Percentiles rank a stretch among this genome's conserved stretches.
Evolutionary conservation across 2,888 invertebrate genomes (phyloP).

Genomic region (Plebejus anna): DNA sequence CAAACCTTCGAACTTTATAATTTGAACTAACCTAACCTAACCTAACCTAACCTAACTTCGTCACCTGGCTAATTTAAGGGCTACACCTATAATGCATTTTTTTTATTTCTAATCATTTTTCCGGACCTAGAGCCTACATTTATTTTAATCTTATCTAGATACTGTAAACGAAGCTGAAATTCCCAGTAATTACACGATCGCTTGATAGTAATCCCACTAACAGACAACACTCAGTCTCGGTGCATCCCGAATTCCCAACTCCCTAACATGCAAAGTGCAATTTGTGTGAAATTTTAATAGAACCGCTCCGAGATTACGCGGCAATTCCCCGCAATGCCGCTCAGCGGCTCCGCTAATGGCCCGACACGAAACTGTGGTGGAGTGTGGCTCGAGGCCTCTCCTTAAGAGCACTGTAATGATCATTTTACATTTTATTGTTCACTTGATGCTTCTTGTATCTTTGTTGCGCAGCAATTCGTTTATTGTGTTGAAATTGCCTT

Average conservation of each 20-base stretch:
- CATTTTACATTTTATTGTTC: neutral
- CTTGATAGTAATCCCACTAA: neutral
- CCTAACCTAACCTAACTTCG: too few relatives aligned
- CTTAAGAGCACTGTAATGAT: neutral
- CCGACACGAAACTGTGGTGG: slow-evolving; percentile 33
- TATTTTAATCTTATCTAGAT: neutral
- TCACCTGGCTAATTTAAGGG: too few relatives aligned
- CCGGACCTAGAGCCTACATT: too few relatives aligned
- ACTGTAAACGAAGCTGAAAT: neutral
- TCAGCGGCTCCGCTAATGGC: slow-evolving; percentile 38
- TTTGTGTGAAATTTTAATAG: slow-evolving; percentile 24
- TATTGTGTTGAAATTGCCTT: too few relatives aligned
- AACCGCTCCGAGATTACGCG: slow-evolving; percentile 17
- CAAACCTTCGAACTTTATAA: too few relatives aligned
- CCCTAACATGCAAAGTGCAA: neutral
- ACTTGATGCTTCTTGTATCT: neutral
- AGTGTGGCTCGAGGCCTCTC: neutral
- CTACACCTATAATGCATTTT: too few relatives aligned
- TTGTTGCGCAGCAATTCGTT: neutral
- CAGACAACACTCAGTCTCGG: neutral
- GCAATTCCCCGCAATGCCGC: slow-evolving; percentile 39
- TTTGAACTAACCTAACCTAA: too few relatives aligned
- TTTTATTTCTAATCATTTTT: too few relatives aligned
- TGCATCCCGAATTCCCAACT: neutral
- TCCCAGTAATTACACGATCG: neutral